Evolutionary conservation across 2,797 vertebrate genomes (phyloP), one percentile per base, ranked within the genome.

Genomic region (Eulemur coronatus): DNA sequence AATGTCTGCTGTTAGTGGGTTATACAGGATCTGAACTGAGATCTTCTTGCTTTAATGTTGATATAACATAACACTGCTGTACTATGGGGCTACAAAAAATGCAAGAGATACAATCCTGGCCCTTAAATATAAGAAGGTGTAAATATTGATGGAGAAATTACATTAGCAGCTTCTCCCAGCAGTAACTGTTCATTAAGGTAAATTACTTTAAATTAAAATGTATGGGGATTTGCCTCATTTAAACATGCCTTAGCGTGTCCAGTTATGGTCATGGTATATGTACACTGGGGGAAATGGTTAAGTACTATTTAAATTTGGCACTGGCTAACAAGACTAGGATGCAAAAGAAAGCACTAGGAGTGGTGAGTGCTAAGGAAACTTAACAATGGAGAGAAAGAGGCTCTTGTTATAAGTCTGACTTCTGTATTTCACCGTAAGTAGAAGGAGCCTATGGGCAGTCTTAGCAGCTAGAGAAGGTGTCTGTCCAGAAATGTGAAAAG

Each of bases 251-350:
- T 96, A 88, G 80, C 85, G 85, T 97, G 94, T 91, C 57, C 48
- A 88, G 96, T 97, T 93, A 69, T 55, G n/a, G 50, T 91, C 97
- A 91, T 96, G 97, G 91, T 98, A 91, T 91, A 50, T 95, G 95
- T 98, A 96, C 63, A 96, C 91, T 92, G 93, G 94, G 81, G 82
- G 94, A 97, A 91, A 94, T 96, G 94, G 67, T 96, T 97, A 98
- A 95, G 79, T 94, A 91, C 28, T 59, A 33, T 91, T 96, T 97
- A 94, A 84, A 96, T 97, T 93, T 97, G 67, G 61, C 80, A 89
- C 95, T 95, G 95, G 93, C 89, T 95, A 97, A 88, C 5, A 17
- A 98, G 96, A 41, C 61, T 85, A 67, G 90, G 82, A 59, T 97
- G 85, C 70, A 91, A 84, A 65, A 97, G 94, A 98, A 98, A 97